Base-by-base conservation (phyloP, 2,113 vertebrate species). In the Candoia aspera region DNA sequence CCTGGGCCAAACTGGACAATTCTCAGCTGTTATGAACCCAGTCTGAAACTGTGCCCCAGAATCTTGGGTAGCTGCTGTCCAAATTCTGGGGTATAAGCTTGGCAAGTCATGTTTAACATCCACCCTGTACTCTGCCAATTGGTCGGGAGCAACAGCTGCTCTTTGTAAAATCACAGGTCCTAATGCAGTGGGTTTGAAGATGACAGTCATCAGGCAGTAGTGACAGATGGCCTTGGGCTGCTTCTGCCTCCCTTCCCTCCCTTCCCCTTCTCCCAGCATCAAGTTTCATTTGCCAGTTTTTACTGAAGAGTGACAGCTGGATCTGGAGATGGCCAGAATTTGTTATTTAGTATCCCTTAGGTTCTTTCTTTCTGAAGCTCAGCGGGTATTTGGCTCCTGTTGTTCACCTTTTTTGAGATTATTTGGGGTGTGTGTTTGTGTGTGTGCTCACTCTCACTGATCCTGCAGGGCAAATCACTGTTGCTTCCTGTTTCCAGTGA, bases 121-220 rank as follows among this genome's bases (percentile, higher is more conserved):
- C 21, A 23, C 15, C 4, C 89, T 0, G 2, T 2, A 12, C 33
- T 83, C n/a, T 17, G 73, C n/a, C 68, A 62, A 62, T 87, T 58
- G n/a, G 86, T 84, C 73, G 88, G 92, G 19, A 84, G 86, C 6
- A 8, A 23, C 90, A 93, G 57, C 85, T 90, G 68, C 24, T 21
- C 55, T 88, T 86, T 53, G 8, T 88, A 84, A 87, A 83, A 60
- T 54, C 49, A 21, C 49, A 3, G 8, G 13, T 29, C 62, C n/a
- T 26, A 53, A 11, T 42, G 13, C 5, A 13, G 23, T 2, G 10
- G 55, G 54, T 37, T 42, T 15, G 23, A 86, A 62, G 57, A 54
- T 29, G 85, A 86, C 90, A 42, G 17, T 62, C 86, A 64, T 87
- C 58, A 6, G 11, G 58, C 26, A 15, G 12, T 26, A 1, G 86